Evolutionary conservation across 2,797 vertebrate species (phyloP).

Genomic region (Serranus cabrilla): DNA sequence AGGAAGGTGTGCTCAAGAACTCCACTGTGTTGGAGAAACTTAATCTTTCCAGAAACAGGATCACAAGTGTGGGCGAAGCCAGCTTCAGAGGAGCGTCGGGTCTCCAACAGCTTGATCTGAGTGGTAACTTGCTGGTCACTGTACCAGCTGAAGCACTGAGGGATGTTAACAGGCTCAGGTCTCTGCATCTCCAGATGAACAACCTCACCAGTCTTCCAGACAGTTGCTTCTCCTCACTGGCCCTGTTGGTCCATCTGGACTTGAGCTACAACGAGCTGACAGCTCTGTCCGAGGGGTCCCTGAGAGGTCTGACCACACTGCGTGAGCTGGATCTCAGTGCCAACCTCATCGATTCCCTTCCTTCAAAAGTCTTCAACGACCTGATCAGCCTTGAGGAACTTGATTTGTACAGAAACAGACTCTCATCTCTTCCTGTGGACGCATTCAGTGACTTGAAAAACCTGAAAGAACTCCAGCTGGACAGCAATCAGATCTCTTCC

Average conservation of each 20-base stretch:
- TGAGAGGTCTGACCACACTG: slow-evolving; percentile 69
- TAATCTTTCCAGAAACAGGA: slow-evolving; percentile 69
- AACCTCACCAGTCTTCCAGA: slow-evolving; percentile 59
- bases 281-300: slow-evolving; percentile 56
- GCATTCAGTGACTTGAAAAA: slow-evolving; percentile 65
- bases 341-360: slow-evolving; percentile 70
- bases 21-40: slow-evolving; percentile 64
- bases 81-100: slow-evolving; percentile 62
- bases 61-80: slow-evolving; percentile 42
- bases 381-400: slow-evolving; percentile 64
- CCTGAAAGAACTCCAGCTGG: slow-evolving; percentile 74
- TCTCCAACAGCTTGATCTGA: slow-evolving; percentile 75
- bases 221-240: slow-evolving; percentile 63
- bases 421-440: slow-evolving; percentile 57
- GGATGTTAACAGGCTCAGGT: slow-evolving; percentile 47
- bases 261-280: slow-evolving; percentile 72
- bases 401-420: slow-evolving; percentile 75
- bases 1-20: slow-evolving; percentile 68
- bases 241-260: slow-evolving; percentile 54
- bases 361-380: slow-evolving; percentile 52
- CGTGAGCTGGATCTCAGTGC: slow-evolving; percentile 67
- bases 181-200: slow-evolving; percentile 73
- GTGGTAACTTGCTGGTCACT: slow-evolving; percentile 64
- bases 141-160: slow-evolving; percentile 63
- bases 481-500: slow-evolving; percentile 69